phyloP scores from a whole-genome alignment of 2,797 vertebrate genomes.

The Moxostoma hubbsi region DNA sequence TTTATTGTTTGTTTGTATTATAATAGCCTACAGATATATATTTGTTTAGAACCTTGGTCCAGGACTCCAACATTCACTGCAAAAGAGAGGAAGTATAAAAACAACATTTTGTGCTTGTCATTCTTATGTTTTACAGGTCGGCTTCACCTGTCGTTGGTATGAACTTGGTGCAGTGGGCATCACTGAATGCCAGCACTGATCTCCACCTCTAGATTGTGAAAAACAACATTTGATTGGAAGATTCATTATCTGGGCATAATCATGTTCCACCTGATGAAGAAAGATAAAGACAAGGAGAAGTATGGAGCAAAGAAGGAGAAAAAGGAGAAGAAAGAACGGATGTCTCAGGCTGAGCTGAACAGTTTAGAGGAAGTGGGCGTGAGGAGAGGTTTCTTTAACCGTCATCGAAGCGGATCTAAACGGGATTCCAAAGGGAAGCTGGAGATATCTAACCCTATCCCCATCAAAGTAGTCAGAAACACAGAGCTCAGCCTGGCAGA shows the following conservation, averaged over 20 bases:
- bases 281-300: constrained; percentile 76
- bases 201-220: constrained; percentile 17
- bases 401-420: constrained; percentile 88
- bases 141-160: not conserved
- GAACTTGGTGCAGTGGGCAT: constrained; percentile 24
- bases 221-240: constrained; percentile 10
- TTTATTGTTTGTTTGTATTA: too few relatives aligned
- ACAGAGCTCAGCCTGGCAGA: constrained; percentile 85
- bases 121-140: constrained; percentile 7
- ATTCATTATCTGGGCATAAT: constrained; percentile 32
- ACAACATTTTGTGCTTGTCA: not conserved
- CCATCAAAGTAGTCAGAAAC: constrained; percentile 91
- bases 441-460: constrained; percentile 96
- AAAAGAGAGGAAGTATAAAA: not conserved
- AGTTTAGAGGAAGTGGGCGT: constrained; percentile 93
- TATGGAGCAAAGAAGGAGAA: constrained; percentile 75
- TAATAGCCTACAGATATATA: too few relatives aligned
- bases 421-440: constrained; percentile 85
- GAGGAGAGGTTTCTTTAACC: constrained; percentile 91
- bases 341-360: constrained; percentile 79
- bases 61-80: not conserved
- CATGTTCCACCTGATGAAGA: constrained; percentile 82
- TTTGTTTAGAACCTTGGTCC: not conserved
- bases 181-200: constrained; percentile 35
- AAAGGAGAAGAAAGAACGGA: constrained; percentile 80